Evolutionary conservation across 23 tunicate genomes (phyloP).

Genomic region (Styela plicata): DNA sequence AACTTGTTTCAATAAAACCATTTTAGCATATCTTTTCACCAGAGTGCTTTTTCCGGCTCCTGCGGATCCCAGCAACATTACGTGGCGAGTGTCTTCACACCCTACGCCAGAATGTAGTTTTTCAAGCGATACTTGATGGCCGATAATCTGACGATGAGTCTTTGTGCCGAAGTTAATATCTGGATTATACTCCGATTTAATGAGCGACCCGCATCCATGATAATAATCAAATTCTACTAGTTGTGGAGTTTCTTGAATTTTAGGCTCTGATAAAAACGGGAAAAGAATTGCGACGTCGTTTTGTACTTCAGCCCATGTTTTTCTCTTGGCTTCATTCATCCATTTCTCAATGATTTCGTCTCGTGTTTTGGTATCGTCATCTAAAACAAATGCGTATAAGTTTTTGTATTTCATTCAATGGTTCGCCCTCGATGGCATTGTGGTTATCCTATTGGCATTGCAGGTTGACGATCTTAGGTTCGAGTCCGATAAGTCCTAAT

Average conservation of each 20-base stretch:
- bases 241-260: conserved; percentile 2
- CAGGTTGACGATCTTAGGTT: no score
- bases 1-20: neutral
- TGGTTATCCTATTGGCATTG: no score
- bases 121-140: neutral
- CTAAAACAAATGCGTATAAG: no score
- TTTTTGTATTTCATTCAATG: no score
- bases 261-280: conserved; percentile 4
- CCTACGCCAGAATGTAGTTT: conserved; percentile 2
- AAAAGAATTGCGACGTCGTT: conserved; percentile 5
- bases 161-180: neutral
- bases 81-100: neutral
- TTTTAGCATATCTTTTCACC: conserved; percentile 5
- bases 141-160: neutral
- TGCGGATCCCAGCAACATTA: conserved; percentile 5
- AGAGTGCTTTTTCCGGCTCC: conserved; percentile 18
- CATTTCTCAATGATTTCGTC: neutral
- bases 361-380: neutral
- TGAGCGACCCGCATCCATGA: neutral
- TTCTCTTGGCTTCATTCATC: neutral
- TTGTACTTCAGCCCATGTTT: neutral
- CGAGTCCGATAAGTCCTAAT: no score
- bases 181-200: neutral
- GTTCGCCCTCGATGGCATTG: no score
- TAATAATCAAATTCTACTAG: conserved; percentile 18